Conservation (phyloP, 2,113 vertebrate species). For the Emydocephalus ijimae region DNA sequence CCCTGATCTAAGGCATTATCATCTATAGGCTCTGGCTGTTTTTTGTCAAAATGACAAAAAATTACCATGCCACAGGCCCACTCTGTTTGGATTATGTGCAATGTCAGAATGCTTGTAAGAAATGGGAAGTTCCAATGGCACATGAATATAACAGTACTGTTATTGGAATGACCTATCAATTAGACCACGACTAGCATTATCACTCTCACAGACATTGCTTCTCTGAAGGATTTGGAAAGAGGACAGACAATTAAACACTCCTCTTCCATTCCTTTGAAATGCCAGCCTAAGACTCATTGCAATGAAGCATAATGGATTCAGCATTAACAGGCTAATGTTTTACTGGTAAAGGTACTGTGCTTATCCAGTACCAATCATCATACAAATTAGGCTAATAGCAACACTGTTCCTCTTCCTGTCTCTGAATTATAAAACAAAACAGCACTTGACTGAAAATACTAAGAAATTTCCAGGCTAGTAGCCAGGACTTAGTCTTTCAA, state of each 20-base stretch:
- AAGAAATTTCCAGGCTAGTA: neutral
- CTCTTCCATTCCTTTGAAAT: neutral
- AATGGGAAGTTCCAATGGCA: neutral
- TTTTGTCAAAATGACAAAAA: neutral
- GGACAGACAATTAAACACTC: neutral
- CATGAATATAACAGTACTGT: neutral
- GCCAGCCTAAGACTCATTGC: neutral
- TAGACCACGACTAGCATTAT: neutral
- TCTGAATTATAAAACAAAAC: neutral
- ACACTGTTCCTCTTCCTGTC: neutral
- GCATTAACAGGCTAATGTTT: neutral
- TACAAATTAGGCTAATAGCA: neutral
- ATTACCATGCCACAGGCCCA: neutral
- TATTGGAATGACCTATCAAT: neutral
- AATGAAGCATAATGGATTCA: neutral
- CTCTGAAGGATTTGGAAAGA: neutral
- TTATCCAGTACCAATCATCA: neutral
- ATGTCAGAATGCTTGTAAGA: neutral
- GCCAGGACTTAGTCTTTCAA: neutral
- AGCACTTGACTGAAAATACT: neutral
- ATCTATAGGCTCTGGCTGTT: neutral
- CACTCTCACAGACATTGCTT: neutral
- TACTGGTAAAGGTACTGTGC: neutral
- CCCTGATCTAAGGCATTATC: neutral
- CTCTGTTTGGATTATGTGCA: neutral